Evolutionary conservation across 2,797 vertebrate species (phyloP).

Genomic region (Melanotaenia maccullochi): DNA sequence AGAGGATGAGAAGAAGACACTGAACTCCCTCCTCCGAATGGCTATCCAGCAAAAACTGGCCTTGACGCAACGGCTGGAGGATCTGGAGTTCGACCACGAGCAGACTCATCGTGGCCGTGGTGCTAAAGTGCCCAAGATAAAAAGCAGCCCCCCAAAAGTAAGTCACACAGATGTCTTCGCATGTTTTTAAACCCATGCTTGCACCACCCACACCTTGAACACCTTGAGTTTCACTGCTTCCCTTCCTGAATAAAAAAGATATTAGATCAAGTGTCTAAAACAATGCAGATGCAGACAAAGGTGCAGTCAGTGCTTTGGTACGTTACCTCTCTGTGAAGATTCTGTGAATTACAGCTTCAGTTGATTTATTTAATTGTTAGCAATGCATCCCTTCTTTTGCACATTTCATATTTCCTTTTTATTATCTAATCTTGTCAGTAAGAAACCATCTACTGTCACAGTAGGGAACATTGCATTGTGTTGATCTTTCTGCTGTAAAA

Average conservation of each 20-base stretch:
- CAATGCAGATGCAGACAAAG: slow-evolving; percentile 35
- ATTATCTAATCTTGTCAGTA: background rate
- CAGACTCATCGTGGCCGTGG: slow-evolving; percentile 91
- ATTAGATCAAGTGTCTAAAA: slow-evolving; percentile 19
- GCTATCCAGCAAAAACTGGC: slow-evolving; percentile 99
- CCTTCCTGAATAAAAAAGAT: slow-evolving; percentile 16
- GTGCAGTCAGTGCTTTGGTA: slow-evolving; percentile 3
- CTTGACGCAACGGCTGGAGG: slow-evolving; percentile 95
- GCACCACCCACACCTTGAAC: slow-evolving; percentile 35
- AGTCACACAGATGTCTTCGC: slow-evolving; percentile 86
- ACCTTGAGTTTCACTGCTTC: slow-evolving; percentile 32
- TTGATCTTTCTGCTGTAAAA: background rate
- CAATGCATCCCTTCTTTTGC: slow-evolving; percentile 22
- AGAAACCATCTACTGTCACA: background rate
- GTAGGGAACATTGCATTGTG: background rate
- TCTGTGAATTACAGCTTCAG: slow-evolving; percentile 6
- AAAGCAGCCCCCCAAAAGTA: slow-evolving; percentile 98
- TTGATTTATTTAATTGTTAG: background rate
- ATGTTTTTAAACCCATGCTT: slow-evolving; percentile 73
- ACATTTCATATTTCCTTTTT: slow-evolving; percentile 53
- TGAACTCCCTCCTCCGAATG: slow-evolving; percentile 97
- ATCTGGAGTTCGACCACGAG: slow-evolving; percentile 98
- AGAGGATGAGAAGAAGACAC: slow-evolving; percentile 99
- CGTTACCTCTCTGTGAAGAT: slow-evolving; percentile 50
- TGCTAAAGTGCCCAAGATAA: slow-evolving; percentile 93